Evolutionary conservation across 2,888 invertebrate genomes (phyloP), one percentile per base, ranked within the genome.

Genomic region (Agrenia bidenticulata): DNA sequence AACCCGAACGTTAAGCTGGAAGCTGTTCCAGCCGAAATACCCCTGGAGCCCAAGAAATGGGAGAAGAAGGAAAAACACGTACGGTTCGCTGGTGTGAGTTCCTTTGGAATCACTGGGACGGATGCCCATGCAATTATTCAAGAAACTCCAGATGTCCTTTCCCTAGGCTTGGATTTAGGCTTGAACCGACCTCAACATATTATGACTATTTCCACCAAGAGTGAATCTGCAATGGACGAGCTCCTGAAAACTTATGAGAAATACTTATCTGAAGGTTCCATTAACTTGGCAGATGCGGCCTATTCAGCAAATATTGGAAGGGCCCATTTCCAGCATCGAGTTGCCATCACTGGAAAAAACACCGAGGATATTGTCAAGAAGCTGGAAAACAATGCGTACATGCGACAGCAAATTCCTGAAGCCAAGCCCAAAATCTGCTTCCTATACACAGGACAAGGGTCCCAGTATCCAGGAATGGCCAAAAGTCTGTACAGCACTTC

Each of bases 381-480:
- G 5, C 37, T 69, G 2, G 37, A 69, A 19, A 21, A 49, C n/a
- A 32, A 41, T 9, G 58, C 66, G 4, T 60, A 57, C 32, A 13
- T 60, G 0, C 42, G 39, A 17, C 53, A 56, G 9, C 61, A 69
- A 45, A 32, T 17, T 9, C 17, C 56, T 2, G 61, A 60, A 1
- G 39, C 5, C 1, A 21, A 54, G 21, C 53, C 56, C 15, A 68
- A 66, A 26, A 42, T 68, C 11, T 65, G 66, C 37, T 72, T 72
- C 42, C 54, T 70, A 2, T 70, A 24, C 26, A 62, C 70, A n/a
- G 70, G 70, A 11, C 70, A 70, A 57, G 69, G 71, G 11, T 64
- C 65, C 2, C 71, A 71, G 21, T 71, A 69, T 37, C 56, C 54
- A 13, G 69, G 66, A 4, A 71, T 71, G 71, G 68, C 64, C 1